Base-by-base conservation (phyloP, 2,888 invertebrate species). In the Isotomurus palustris region DNA sequence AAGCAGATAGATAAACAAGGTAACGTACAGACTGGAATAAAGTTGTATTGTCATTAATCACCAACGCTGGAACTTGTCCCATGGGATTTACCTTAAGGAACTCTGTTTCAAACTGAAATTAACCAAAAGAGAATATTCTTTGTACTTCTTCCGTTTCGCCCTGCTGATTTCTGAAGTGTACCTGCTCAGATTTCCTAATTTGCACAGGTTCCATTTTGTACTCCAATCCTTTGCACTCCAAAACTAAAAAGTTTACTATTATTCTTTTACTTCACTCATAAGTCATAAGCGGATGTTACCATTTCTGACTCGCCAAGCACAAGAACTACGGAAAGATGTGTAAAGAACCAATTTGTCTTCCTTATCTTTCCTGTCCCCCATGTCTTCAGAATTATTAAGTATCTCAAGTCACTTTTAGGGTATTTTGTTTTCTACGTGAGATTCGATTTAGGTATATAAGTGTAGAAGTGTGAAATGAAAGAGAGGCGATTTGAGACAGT, bases 241-340 rank as follows among this genome's bases (percentile, higher is more conserved):
- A 79, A 21, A 93, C 95, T 86, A 73, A 59, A 78, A 51, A 17
- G 10, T 40, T 17, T 40, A 40, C 17, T 40, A n/a, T 12, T 14
- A 14, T n/a, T 14, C 19, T 40, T 12, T 14, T 14, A 8, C 17
- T 6, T 17, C 40, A n/a, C 19, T 17, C 5, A 40, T 40, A 6
- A 40, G 17, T n/a, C n/a, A 40, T 14, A 40, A 40, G 19, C 10
- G 40, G 19, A 10, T 28, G 76, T 77, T 73, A 84, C 84, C 84
- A 72, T 91, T 91, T 73, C 93, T 80, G 56, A 93, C 92, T 67
- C 93, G 83, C 92, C 93, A 94, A 0, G 93, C 86, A 75, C 93
- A 93, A 50, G 93, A 93, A 78, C 92, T 92, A 73, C 92, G 83
- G 88, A 91, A 93, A 79, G 92, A 93, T 55, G 91, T 91, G 77